Evolutionary conservation across 1,140 invertebrate genomes (phyloP).

Genomic region (Hesperophylax magnus): DNA sequence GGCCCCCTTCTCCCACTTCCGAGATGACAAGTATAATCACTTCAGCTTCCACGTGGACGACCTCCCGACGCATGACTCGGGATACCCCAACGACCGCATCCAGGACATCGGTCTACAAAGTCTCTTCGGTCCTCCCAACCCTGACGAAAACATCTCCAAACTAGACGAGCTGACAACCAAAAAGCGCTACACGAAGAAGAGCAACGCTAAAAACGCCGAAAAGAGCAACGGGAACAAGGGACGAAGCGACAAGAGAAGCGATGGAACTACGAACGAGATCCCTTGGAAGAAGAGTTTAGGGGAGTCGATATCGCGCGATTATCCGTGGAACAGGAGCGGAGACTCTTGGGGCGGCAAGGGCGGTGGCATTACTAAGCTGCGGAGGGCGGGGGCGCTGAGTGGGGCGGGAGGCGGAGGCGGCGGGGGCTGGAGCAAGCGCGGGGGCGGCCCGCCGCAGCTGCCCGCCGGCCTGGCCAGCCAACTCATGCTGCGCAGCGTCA

Average conservation of each 20-base stretch:
- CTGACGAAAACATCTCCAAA: conserved; percentile 56
- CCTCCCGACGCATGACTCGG: conserved; percentile 39
- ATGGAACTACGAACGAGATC: conserved; percentile 44
- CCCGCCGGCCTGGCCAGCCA: conserved; percentile 70
- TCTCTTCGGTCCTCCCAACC: conserved; percentile 53
- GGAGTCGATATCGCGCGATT: conserved; percentile 51
- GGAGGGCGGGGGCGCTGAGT: conserved; percentile 39
- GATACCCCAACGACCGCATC: conserved; percentile 36
- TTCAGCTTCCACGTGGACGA: conserved; percentile 54
- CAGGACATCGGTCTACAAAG: conserved; percentile 54
- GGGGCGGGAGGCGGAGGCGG: conserved; percentile 14
- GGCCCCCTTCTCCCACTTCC: conserved; percentile 52
- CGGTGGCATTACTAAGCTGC: conserved; percentile 33
- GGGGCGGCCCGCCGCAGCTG: conserved; percentile 52
- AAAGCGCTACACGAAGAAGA: conserved; percentile 55
- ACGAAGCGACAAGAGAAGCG: conserved; percentile 44
- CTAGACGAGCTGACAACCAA: conserved; percentile 54
- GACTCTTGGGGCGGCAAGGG: conserved; percentile 50
- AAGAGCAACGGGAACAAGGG: conserved; percentile 52
- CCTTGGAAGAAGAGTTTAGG: conserved; percentile 55
- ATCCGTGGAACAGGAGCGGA: conserved; percentile 54
- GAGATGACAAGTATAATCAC: conserved; percentile 54
- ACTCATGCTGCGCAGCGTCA: conserved; percentile 75
- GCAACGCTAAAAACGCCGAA: conserved; percentile 46
- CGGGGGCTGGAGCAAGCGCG: conserved; percentile 42